Conservation (phyloP, 2,888 invertebrate genomes). For the Deilephila elpenor region DNA sequence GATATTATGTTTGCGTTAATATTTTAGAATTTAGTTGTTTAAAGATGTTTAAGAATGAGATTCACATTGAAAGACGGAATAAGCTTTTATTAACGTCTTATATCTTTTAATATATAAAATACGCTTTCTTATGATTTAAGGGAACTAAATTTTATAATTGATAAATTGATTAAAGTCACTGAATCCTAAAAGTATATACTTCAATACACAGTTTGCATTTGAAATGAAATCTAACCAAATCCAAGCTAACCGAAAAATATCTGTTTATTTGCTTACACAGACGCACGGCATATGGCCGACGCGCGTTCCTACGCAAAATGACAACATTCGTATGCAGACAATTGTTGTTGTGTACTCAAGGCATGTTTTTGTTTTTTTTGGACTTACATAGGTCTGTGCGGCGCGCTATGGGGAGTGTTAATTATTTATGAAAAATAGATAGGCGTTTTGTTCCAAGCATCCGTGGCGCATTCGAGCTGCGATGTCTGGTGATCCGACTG, state of each 20-base stretch:
- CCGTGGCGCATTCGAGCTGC: slow-evolving; percentile 1
- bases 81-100: too few species aligned
- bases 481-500: neutral
- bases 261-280: slow-evolving; percentile 67
- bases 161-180: too few species aligned
- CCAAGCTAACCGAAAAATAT: slow-evolving; percentile 49
- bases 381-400: slow-evolving; percentile 50
- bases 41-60: too few species aligned
- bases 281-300: slow-evolving; percentile 78
- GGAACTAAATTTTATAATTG: too few species aligned
- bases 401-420: slow-evolving; percentile 26
- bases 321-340: slow-evolving; percentile 70
- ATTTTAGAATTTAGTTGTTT: too few species aligned
- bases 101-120: too few species aligned
- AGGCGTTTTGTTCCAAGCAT: slow-evolving; percentile 17
- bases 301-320: slow-evolving; percentile 74
- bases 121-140: too few species aligned
- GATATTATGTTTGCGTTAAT: too few species aligned
- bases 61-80: too few species aligned
- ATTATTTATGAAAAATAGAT: slow-evolving; percentile 27
- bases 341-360: slow-evolving; percentile 76
- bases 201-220: neutral
- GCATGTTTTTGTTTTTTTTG: slow-evolving; percentile 54
- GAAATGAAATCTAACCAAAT: neutral
- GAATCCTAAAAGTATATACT: too few species aligned